phyloP scores from a whole-genome alignment of 2,113 vertebrate species.

The Gulo gulo region DNA sequence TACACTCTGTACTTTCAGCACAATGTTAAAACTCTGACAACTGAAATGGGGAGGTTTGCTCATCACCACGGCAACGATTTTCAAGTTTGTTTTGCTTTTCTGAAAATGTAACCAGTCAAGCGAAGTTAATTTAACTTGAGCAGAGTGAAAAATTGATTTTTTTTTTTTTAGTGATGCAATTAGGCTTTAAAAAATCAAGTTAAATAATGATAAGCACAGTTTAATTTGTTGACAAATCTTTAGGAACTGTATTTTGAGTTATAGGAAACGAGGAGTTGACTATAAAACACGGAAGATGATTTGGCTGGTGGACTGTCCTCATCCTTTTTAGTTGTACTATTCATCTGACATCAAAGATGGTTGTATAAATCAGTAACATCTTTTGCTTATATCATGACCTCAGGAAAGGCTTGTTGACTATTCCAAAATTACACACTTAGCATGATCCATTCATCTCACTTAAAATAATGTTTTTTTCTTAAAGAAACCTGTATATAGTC shows the following conservation, averaged over 20 bases:
- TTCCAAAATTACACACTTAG: background rate
- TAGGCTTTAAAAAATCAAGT: conserved; percentile 43
- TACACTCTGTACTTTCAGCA: background rate
- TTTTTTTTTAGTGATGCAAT: conserved; percentile 47
- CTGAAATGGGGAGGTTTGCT: conserved; percentile 66
- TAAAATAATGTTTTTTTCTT: background rate
- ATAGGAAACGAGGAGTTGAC: conserved; percentile 8
- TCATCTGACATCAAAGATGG: conserved; percentile 1
- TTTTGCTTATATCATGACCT: background rate
- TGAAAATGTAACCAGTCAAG: conserved; percentile 61
- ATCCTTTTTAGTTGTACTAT: background rate
- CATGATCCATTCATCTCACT: background rate
- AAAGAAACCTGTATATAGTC: background rate
- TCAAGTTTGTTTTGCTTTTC: conserved; percentile 67
- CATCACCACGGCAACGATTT: conserved; percentile 62
- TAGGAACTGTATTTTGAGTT: conserved; percentile 48
- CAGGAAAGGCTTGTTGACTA: background rate
- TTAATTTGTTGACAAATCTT: conserved; percentile 61
- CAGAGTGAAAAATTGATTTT: conserved; percentile 65
- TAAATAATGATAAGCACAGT: conserved; percentile 61
- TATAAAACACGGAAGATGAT: background rate
- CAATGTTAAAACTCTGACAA: conserved; percentile 61
- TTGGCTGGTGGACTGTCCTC: background rate
- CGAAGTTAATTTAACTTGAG: conserved; percentile 72
- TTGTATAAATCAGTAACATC: background rate